These are phyloP conservation scores for Aptenodytes forsteri DNA, from an alignment of 2,113 vertebrate genomes.

Conservation along the genomic window DNA sequence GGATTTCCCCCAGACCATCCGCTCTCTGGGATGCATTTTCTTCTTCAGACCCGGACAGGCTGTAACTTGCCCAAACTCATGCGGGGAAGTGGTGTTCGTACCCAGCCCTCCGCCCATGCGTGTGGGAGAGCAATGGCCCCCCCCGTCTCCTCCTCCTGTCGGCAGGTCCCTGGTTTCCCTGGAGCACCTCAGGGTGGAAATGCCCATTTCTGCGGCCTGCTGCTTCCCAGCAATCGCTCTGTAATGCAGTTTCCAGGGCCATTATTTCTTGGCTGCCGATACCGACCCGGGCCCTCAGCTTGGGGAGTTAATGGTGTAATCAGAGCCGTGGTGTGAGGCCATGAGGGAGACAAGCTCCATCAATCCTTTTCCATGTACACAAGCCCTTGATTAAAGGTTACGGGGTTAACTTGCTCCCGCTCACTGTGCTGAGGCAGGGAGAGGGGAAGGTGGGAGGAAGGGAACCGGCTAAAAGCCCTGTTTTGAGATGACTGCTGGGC, in stretches of 20 bases:
- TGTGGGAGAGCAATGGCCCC: too few relatives aligned
- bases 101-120: rapidly evolving
- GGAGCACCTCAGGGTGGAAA: background rate
- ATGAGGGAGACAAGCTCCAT: background rate
- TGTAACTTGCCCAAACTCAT: background rate
- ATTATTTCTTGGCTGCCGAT: background rate
- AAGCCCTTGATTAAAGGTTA: background rate
- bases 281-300: background rate
- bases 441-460: background rate
- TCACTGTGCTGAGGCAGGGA: background rate
- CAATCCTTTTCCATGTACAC: background rate
- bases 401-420: background rate
- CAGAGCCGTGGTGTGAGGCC: background rate
- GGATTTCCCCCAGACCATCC: background rate
- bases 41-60: background rate
- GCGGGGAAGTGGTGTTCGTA: background rate
- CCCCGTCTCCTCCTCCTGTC: background rate
- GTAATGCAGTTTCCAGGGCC: background rate
- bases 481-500: background rate
- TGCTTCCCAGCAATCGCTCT: background rate
- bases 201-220: background rate
- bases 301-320: slow-evolving; percentile 10
- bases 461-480: background rate
- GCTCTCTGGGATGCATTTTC: background rate
- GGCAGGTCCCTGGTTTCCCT: background rate